These are phyloP conservation scores for Anas capensis DNA, from an alignment of 2,797 vertebrate genomes.

Conservation along the genomic window DNA sequence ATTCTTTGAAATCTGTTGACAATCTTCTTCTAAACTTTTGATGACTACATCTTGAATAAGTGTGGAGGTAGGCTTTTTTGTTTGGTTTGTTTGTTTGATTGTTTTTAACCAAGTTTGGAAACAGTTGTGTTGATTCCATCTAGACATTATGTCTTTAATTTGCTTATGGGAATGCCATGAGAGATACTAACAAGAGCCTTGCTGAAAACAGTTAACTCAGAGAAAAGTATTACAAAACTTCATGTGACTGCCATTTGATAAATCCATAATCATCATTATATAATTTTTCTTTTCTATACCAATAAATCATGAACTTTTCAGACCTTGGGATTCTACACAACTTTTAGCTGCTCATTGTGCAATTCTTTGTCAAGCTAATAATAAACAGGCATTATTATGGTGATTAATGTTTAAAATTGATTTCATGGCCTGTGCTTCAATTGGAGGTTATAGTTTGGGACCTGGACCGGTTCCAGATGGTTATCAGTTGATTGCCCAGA, in stretches of 20 bases:
- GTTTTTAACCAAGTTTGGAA: background rate
- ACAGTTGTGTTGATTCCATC: background rate
- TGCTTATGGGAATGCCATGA: background rate
- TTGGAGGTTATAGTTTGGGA: background rate
- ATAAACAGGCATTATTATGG: background rate
- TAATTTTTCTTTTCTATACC: background rate
- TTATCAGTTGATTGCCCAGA: background rate
- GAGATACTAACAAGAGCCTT: background rate
- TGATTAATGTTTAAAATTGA: background rate
- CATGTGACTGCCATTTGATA: background rate
- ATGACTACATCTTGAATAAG: background rate
- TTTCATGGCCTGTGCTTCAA: background rate
- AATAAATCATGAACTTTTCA: background rate
- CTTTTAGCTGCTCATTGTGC: background rate
- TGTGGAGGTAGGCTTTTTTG: no score
- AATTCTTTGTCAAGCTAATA: background rate
- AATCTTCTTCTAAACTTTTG: background rate
- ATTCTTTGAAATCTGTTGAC: background rate
- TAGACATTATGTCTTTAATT: background rate
- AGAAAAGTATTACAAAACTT: background rate
- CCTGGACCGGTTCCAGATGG: background rate
- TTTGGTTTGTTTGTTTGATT: background rate
- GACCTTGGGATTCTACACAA: background rate
- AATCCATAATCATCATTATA: background rate
- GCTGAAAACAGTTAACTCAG: background rate